phyloP scores from a whole-genome alignment of 2,797 vertebrate species.

The Buphagus erythrorhynchus region DNA sequence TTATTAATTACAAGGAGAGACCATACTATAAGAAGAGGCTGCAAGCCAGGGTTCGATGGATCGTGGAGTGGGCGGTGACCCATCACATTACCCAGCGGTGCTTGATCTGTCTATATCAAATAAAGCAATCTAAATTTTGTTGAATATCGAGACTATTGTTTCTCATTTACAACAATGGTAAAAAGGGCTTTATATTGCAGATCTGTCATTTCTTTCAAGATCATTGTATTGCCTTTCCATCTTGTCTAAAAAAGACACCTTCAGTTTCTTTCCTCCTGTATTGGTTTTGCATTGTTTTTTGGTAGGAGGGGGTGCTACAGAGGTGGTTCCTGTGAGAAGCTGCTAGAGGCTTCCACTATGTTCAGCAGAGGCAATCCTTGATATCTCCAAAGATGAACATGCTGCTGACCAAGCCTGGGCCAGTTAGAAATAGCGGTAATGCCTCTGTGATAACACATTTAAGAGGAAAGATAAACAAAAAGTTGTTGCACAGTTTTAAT shows the following conservation, averaged over 20 bases:
- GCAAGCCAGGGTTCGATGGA: too few relatives aligned
- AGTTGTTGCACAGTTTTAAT: not conserved
- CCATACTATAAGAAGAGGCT: too few relatives aligned
- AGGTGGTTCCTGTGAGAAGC: not conserved
- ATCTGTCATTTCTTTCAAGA: not conserved
- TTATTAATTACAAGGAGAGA: too few relatives aligned
- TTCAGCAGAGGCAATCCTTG: not conserved
- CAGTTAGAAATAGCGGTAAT: not conserved
- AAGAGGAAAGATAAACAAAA: not conserved
- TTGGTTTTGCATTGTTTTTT: not conserved
- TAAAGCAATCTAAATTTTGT: too few relatives aligned
- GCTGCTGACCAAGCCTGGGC: not conserved
- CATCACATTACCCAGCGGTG: too few relatives aligned
- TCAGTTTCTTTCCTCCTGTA: not conserved
- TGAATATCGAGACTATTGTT: too few relatives aligned
- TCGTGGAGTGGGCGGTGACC: too few relatives aligned
- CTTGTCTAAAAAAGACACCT: not conserved
- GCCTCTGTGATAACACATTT: not conserved
- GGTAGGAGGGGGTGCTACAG: not conserved
- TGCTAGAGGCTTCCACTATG: not conserved
- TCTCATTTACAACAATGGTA: not conserved
- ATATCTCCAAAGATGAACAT: not conserved
- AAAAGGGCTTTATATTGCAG: not conserved
- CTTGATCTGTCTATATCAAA: too few relatives aligned
- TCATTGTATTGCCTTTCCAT: not conserved